Conservation (phyloP, 2,888 invertebrate species). For the Pachydiplax longipennis region DNA sequence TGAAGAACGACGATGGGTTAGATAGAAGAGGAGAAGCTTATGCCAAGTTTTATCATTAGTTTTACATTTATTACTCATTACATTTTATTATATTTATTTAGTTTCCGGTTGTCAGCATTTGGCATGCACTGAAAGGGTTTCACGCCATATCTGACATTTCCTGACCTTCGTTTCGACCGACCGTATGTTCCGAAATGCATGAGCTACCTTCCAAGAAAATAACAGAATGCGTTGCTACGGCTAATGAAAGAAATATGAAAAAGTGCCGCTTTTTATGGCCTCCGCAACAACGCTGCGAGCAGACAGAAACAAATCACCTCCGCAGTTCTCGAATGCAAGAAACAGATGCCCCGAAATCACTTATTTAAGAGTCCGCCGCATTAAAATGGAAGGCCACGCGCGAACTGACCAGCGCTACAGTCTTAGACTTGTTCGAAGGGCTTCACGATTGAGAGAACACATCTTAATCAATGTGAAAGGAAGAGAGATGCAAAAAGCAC, state of each 20-base stretch:
- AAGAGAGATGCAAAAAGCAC: not conserved
- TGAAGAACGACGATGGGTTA: no score
- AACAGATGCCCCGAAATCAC: not conserved
- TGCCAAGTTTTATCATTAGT: no score
- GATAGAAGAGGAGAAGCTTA: no score
- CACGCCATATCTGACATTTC: no score
- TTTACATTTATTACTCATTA: no score
- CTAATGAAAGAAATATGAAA: not conserved
- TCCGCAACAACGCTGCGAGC: not conserved
- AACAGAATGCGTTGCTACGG: no score
- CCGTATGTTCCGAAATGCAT: no score
- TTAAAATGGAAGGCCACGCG: not conserved
- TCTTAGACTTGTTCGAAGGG: not conserved
- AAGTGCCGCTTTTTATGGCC: not conserved
- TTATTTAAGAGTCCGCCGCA: not conserved
- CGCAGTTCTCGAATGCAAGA: not conserved
- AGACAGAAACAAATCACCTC: not conserved
- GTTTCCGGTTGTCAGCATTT: no score
- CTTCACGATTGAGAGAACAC: not conserved
- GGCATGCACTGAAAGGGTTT: no score
- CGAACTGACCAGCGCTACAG: not conserved
- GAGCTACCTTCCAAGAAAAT: no score
- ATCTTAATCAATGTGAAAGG: not conserved
- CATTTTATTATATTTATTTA: no score
- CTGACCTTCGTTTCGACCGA: no score